Evolutionary conservation across 2,888 invertebrate genomes (phyloP).

Genomic region (Hyppa rectilinea): DNA sequence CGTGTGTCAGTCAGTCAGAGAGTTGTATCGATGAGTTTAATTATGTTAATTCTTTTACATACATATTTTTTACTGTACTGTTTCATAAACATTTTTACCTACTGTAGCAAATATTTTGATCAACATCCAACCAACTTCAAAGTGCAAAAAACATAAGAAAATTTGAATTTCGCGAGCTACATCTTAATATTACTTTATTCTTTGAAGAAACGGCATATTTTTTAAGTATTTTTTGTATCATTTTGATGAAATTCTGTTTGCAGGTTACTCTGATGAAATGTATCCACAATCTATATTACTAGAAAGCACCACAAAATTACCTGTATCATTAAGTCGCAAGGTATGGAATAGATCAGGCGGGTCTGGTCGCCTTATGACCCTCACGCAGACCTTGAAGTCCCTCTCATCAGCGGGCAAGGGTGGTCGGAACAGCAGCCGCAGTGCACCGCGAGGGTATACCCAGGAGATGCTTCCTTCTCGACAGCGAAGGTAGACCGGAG

Average conservation of each 20-base stretch:
- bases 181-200: slow-evolving; percentile 14
- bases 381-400: slow-evolving; percentile 93
- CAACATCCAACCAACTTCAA: too few species aligned
- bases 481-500: slow-evolving; percentile 94
- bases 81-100: too few species aligned
- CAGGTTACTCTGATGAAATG: background rate
- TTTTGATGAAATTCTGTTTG: too few species aligned
- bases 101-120: too few species aligned
- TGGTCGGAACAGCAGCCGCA: slow-evolving; percentile 92
- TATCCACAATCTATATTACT: too few species aligned
- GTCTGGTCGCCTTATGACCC: slow-evolving; percentile 89
- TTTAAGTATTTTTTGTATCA: background rate
- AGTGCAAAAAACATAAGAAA: too few species aligned
- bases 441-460: slow-evolving; percentile 94
- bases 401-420: slow-evolving; percentile 90
- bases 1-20: too few species aligned
- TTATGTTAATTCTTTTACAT: too few species aligned
- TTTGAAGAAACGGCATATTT: background rate
- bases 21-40: too few species aligned
- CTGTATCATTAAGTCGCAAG: slow-evolving; percentile 80
- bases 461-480: slow-evolving; percentile 93
- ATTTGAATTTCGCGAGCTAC: too few species aligned
- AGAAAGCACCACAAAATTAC: slow-evolving; percentile 63
- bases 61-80: too few species aligned
- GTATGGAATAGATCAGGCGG: slow-evolving; percentile 91